These are phyloP conservation scores for Nowickia ferox DNA, from an alignment of 2,888 invertebrate species.

Conservation along the genomic window DNA sequence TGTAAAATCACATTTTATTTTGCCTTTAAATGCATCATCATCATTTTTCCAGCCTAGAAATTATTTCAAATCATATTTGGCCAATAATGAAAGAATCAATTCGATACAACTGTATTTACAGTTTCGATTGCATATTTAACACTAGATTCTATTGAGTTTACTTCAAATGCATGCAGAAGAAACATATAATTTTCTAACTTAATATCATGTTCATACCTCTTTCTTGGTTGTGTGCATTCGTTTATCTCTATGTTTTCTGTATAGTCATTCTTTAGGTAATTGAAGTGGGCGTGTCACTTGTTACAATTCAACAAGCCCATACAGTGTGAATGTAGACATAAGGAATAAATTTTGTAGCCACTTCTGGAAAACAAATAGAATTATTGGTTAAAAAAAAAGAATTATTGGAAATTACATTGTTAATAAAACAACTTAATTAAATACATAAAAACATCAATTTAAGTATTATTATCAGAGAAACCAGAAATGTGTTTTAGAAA, in stretches of 20 bases:
- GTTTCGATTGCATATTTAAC: constrained; percentile 54
- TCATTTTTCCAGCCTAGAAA: constrained; percentile 6
- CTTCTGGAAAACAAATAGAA: constrained; percentile 8
- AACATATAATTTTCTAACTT: constrained; percentile 56
- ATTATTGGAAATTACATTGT: neutral
- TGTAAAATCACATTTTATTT: neutral
- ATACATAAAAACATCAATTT: constrained; percentile 19
- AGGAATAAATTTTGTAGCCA: constrained; percentile 17
- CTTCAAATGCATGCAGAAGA: constrained; percentile 33
- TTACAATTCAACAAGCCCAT: constrained; percentile 28
- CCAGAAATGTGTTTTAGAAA: neutral
- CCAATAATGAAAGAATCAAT: constrained; percentile 53
- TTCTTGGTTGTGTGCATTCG: neutral
- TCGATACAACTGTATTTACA: constrained; percentile 43
- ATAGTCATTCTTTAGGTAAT: constrained; percentile 22
- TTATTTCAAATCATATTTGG: constrained; percentile 22
- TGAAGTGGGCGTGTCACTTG: constrained; percentile 59
- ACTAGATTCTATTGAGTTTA: constrained; percentile 27
- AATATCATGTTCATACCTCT: constrained; percentile 22
- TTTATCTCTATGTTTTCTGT: neutral
- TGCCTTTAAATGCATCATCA: constrained; percentile 7
- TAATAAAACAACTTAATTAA: neutral
- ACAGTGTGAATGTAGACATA: constrained; percentile 39
- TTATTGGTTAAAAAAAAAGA: constrained; percentile 1
- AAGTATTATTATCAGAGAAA: neutral